phyloP scores from a whole-genome alignment of 2,797 vertebrate genomes.

The Spondyliosoma cantharus region DNA sequence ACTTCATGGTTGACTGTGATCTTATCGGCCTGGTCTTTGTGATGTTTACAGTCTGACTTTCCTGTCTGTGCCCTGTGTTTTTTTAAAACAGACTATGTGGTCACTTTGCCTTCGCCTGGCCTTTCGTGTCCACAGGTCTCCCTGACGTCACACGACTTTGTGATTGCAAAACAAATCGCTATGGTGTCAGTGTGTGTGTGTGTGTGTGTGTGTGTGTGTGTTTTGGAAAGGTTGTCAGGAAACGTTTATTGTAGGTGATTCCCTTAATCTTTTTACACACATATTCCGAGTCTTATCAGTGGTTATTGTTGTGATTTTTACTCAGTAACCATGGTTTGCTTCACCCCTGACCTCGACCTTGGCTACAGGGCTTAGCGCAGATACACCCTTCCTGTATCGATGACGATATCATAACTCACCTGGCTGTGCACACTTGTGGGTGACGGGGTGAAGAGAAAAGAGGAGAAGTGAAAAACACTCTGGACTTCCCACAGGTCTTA shows the following conservation, averaged over 20 bases:
- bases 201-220: conserved; percentile 34
- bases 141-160: conserved; percentile 19
- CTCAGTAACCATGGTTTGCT: conserved; percentile 46
- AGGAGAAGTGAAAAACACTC: conserved; percentile 27
- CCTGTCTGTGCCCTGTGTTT: conserved; percentile 26
- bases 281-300: conserved; percentile 34
- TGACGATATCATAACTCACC: conserved; percentile 47
- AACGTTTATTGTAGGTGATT: conserved; percentile 42
- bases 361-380: conserved; percentile 18
- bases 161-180: conserved; percentile 27
- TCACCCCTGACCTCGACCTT: conserved; percentile 39
- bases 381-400: conserved; percentile 60
- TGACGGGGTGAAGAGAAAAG: conserved; percentile 36
- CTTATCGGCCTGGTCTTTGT: conserved; percentile 48
- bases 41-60: conserved; percentile 56
- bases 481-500: conserved; percentile 54
- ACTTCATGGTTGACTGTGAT: conserved; percentile 42
- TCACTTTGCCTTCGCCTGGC: conserved; percentile 19
- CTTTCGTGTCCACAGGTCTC: conserved; percentile 21
- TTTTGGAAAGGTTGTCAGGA: conserved; percentile 66
- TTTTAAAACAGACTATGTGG: conserved; percentile 15
- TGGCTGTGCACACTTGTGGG: conserved; percentile 23
- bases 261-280: conserved; percentile 27
- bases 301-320: conserved; percentile 63
- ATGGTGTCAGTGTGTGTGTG: background rate